These are phyloP conservation scores for Phoxinus dragarum DNA, from an alignment of 2,797 vertebrate species.

Conservation along the genomic window DNA sequence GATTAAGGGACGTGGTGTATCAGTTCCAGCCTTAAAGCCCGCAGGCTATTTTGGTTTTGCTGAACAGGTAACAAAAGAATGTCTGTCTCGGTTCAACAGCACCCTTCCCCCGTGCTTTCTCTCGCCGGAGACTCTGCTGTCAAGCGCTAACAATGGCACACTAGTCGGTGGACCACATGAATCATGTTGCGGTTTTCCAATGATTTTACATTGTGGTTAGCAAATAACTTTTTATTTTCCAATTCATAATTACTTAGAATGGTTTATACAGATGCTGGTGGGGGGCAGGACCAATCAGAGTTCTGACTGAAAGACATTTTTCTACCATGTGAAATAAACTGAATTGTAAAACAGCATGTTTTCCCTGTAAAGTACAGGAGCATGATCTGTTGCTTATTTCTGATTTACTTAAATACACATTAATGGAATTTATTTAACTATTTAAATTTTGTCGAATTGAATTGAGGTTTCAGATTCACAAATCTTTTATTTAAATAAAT, in stretches of 20 bases:
- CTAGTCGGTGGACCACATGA: constrained; percentile 32
- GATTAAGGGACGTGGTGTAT: constrained; percentile 20
- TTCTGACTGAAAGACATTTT: background rate
- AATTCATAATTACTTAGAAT: background rate
- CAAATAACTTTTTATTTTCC: background rate
- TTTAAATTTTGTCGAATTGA: background rate
- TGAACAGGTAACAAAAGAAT: constrained; percentile 56
- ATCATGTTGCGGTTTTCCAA: constrained; percentile 36
- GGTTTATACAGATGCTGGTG: background rate
- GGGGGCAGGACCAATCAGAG: background rate
- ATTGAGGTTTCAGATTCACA: background rate
- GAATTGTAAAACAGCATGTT: background rate
- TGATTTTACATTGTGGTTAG: constrained; percentile 26
- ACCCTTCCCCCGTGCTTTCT: constrained; percentile 49
- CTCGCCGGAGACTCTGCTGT: constrained; percentile 47
- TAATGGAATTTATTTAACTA: background rate
- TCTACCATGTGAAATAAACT: background rate
- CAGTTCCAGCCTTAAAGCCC: constrained; percentile 46
- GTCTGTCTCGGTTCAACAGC: constrained; percentile 41
- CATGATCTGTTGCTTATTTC: background rate
- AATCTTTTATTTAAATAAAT: background rate
- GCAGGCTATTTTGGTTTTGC: constrained; percentile 53
- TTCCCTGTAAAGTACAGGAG: background rate
- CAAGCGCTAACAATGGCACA: constrained; percentile 65
- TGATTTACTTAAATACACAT: background rate